phyloP scores from a whole-genome alignment of 2,113 vertebrate genomes.

The Heterotilapia buettikoferi region DNA sequence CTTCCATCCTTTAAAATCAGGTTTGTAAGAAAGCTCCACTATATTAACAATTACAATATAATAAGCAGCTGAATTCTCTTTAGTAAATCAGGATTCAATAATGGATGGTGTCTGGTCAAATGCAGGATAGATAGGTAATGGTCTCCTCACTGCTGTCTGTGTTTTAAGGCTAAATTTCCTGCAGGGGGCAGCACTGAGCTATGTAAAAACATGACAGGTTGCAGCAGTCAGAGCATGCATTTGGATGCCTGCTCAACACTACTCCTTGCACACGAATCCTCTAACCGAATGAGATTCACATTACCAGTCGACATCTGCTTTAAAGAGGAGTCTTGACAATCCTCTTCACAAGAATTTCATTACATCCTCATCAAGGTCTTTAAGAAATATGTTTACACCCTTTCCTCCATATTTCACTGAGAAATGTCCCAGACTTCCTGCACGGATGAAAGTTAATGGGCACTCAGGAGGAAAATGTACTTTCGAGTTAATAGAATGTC shows the following conservation, averaged over 20 bases:
- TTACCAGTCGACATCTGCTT: not conserved
- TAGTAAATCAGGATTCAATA: not conserved
- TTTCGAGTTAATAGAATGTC: not conserved
- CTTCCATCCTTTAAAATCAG: not conserved
- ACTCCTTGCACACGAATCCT: not conserved
- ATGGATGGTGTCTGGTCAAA: not conserved
- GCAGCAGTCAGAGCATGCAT: not conserved
- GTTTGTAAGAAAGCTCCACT: not conserved
- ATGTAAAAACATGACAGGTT: not conserved
- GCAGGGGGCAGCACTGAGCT: conserved; percentile 52
- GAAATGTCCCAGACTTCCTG: not conserved
- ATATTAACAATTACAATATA: not conserved
- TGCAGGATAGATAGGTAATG: not conserved
- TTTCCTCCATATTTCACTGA: not conserved
- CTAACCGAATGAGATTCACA: not conserved
- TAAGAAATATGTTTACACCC: not conserved
- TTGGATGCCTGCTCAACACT: not conserved
- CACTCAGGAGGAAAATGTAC: not conserved
- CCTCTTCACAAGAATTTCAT: too few relatives aligned
- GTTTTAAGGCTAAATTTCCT: not conserved
- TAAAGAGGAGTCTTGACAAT: not conserved
- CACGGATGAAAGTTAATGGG: not conserved
- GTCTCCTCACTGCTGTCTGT: not conserved
- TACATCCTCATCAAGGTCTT: not conserved
- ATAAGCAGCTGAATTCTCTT: not conserved